phyloP scores from a whole-genome alignment of 2,797 vertebrate species.

The Pangasius sanitwongsei region DNA sequence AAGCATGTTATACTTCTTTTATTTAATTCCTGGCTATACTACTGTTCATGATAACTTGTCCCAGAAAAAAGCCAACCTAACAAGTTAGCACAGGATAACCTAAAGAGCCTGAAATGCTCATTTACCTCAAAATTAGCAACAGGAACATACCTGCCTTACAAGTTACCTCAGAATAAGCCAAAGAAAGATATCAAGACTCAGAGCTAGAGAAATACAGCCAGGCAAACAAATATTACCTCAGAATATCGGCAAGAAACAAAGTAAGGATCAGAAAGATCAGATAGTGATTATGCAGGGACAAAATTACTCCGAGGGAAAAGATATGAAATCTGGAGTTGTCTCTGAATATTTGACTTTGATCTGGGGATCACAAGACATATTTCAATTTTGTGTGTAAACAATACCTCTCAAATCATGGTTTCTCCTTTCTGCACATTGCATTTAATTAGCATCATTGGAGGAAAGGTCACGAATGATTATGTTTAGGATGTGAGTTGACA shows the following conservation, averaged over 20 bases:
- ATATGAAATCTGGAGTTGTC: not conserved
- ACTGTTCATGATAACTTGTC: not conserved
- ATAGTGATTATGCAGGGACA: not conserved
- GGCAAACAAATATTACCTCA: not conserved
- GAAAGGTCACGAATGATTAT: not conserved
- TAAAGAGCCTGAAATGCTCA: not conserved
- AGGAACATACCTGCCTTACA: no score
- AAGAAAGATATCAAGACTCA: not conserved
- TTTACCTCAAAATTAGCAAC: slow-evolving; percentile 19
- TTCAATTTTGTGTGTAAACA: not conserved
- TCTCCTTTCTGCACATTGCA: not conserved
- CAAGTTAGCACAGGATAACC: not conserved
- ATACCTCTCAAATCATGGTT: not conserved
- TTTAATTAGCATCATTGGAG: not conserved
- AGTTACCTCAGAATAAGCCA: not conserved
- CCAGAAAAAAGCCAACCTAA: not conserved
- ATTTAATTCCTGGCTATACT: not conserved
- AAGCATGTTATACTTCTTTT: not conserved
- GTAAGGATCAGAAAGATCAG: not conserved
- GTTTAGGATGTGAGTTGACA: not conserved
- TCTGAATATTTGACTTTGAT: not conserved
- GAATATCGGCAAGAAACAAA: not conserved
- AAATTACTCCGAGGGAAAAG: not conserved
- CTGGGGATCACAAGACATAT: not conserved
- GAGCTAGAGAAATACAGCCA: slow-evolving; percentile 1